phyloP scores from a whole-genome alignment of 2,113 vertebrate species.

The Daphoenositta chrysoptera region DNA sequence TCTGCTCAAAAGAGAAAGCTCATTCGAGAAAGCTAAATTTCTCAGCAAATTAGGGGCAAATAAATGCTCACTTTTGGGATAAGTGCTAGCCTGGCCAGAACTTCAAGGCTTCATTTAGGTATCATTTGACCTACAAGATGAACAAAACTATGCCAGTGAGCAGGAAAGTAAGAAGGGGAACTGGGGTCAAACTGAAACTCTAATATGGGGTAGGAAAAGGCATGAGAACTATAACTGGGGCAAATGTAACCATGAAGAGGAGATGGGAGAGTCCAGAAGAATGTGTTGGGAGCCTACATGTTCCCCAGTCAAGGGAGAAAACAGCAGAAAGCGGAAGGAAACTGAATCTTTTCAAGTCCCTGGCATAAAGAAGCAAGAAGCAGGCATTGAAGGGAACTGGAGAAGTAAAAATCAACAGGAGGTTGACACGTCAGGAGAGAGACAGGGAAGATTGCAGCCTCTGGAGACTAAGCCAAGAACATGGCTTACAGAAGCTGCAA shows the following conservation, averaged over 20 bases:
- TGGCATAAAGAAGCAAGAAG: background rate
- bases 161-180: background rate
- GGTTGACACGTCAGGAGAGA: constrained; percentile 35
- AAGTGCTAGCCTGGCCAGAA: background rate
- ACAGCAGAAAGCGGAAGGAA: background rate
- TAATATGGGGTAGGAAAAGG: background rate
- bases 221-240: background rate
- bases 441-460: constrained; percentile 29
- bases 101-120: background rate
- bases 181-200: background rate
- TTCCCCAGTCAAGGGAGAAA: background rate
- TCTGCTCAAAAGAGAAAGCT: background rate
- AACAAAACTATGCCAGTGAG: background rate
- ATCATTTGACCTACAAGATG: background rate
- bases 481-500: constrained; percentile 51
- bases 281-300: background rate
- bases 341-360: background rate
- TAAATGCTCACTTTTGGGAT: background rate
- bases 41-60: background rate
- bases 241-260: background rate
- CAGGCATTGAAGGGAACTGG: background rate
- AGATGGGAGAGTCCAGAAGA: background rate
- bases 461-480: constrained; percentile 51
- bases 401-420: constrained; percentile 49
- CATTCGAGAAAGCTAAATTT: background rate